These are phyloP conservation scores for Hydrotaea cyrtoneurina DNA, from an alignment of 2,888 invertebrate genomes.

Conservation along the genomic window DNA sequence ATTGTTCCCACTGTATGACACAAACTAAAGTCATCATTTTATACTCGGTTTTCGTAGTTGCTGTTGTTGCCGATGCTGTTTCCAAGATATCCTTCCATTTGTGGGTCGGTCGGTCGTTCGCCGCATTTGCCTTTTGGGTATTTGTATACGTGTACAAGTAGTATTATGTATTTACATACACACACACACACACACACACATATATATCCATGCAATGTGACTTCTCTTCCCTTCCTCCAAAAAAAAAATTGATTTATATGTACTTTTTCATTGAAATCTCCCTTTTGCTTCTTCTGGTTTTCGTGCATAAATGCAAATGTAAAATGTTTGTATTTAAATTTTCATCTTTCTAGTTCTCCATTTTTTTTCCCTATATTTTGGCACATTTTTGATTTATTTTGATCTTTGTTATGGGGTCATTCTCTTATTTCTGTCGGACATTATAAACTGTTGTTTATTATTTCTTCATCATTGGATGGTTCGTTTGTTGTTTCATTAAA, in stretches of 20 bases:
- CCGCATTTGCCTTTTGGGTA: constrained; percentile 64
- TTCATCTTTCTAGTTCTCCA: background rate
- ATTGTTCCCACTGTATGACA: constrained; percentile 59
- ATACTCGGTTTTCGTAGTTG: constrained; percentile 41
- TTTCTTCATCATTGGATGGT: constrained; percentile 47
- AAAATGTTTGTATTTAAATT: constrained; percentile 22
- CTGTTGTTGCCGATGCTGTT: background rate
- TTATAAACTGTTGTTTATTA: constrained; percentile 14
- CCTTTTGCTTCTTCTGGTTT: constrained; percentile 23
- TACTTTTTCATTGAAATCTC: constrained; percentile 26
- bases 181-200: background rate
- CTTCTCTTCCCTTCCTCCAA: background rate
- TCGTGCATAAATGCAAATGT: constrained; percentile 42
- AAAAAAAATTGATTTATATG: constrained; percentile 52
- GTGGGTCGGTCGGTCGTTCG: constrained; percentile 63
- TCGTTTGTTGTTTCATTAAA: constrained; percentile 35
- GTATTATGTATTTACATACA: constrained; percentile 38
- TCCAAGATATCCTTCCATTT: constrained; percentile 45
- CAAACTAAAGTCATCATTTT: constrained; percentile 65
- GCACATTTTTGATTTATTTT: constrained; percentile 65
- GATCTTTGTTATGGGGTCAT: constrained; percentile 47
- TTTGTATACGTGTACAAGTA: constrained; percentile 66
- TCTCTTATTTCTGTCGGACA: background rate
- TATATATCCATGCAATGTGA: background rate
- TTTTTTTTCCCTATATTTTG: constrained; percentile 52